phyloP scores from a whole-genome alignment of 1,140 invertebrate genomes.

The Muscidifurax raptorellus region DNA sequence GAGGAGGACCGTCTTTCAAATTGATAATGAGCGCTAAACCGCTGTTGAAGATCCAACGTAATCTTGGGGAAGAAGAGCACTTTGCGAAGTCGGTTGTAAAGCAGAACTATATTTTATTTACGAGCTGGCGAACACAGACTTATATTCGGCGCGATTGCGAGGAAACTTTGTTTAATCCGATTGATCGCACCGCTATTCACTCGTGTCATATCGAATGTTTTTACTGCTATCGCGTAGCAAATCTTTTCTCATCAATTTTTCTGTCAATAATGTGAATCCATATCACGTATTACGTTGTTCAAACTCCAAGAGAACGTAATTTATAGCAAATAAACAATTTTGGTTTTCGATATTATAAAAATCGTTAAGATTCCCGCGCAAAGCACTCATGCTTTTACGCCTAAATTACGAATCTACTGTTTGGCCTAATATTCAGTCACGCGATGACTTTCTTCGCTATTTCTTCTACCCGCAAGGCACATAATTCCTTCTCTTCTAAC shows the following conservation, averaged over 20 bases:
- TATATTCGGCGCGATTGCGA: background rate
- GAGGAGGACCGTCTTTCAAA: background rate
- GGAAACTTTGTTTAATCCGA: background rate
- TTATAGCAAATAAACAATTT: no score
- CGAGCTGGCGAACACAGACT: background rate
- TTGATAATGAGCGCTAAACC: background rate
- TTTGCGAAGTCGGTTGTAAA: background rate
- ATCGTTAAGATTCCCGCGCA: no score
- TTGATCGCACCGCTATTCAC: background rate
- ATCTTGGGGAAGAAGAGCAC: background rate
- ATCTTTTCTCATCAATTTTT: background rate
- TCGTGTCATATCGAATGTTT: background rate
- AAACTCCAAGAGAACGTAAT: no score
- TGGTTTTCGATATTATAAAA: no score
- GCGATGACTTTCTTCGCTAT: no score
- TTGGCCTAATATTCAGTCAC: no score
- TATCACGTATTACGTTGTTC: no score
- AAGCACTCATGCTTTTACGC: no score
- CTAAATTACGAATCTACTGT: no score
- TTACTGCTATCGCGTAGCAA: background rate
- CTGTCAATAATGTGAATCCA: no score
- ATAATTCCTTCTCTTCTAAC: no score
- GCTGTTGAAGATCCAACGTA: background rate
- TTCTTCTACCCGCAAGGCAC: no score
- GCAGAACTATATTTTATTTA: background rate